Conservation (phyloP, 2,797 vertebrate genomes). For the Microcaecilia unicolor region DNA sequence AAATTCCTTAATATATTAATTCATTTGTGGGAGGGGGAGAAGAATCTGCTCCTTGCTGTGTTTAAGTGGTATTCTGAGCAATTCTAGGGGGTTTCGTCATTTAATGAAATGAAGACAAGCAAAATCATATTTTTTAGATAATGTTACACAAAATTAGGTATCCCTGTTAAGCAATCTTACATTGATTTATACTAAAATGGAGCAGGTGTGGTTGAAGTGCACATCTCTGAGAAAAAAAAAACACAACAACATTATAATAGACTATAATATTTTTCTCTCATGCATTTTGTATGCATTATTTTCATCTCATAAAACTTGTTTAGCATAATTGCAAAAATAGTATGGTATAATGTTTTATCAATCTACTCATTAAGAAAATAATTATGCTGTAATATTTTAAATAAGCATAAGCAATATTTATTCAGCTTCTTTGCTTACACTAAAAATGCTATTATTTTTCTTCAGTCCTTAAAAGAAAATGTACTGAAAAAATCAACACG, state of each 20-base stretch:
- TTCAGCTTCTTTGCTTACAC: slow-evolving; percentile 45
- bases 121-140: slow-evolving; percentile 23
- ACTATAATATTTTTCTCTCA: slow-evolving; percentile 30
- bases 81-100: slow-evolving; percentile 33
- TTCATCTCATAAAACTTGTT: slow-evolving; percentile 46
- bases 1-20: slow-evolving; percentile 52
- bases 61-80: slow-evolving; percentile 18
- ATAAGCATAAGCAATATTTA: slow-evolving; percentile 33
- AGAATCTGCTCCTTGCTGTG: slow-evolving; percentile 23
- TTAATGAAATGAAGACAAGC: slow-evolving; percentile 29
- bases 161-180: slow-evolving; percentile 42
- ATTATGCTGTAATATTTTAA: slow-evolving; percentile 25
- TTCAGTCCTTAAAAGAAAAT: no score
- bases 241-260: slow-evolving; percentile 25
- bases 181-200: slow-evolving; percentile 21
- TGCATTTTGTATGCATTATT: slow-evolving; percentile 23
- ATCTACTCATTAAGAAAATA: slow-evolving; percentile 43
- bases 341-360: slow-evolving; percentile 35
- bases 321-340: slow-evolving; percentile 49
- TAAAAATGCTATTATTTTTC: slow-evolving; percentile 40
- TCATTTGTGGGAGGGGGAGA: slow-evolving; percentile 37
- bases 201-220: slow-evolving; percentile 6
- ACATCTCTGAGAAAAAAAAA: slow-evolving; percentile 27
- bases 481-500: no score
- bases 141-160: slow-evolving; percentile 27